These are phyloP conservation scores for Scomber colias DNA, from an alignment of 2,113 vertebrate species.

Conservation along the genomic window DNA sequence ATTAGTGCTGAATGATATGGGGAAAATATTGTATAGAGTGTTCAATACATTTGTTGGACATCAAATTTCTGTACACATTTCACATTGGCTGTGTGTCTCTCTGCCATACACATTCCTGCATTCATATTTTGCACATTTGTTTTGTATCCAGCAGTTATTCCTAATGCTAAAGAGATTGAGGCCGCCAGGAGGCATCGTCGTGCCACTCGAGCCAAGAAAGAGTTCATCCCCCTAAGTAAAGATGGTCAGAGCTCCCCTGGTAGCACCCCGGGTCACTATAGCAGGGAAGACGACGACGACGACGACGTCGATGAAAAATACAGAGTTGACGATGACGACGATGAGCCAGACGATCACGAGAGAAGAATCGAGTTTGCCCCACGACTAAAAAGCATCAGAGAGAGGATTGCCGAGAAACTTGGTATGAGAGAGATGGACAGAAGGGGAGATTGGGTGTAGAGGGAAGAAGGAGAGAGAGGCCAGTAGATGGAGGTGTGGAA, in stretches of 20 bases:
- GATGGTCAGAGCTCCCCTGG: slow-evolving; percentile 53
- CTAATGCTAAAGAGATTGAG: slow-evolving; percentile 78
- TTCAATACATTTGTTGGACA: neutral
- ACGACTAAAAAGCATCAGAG: slow-evolving; percentile 85
- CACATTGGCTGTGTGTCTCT: neutral
- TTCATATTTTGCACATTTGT: neutral
- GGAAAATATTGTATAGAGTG: too few species aligned
- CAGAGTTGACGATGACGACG: slow-evolving; percentile 73
- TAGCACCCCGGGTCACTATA: slow-evolving; percentile 65
- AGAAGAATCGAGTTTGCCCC: slow-evolving; percentile 88
- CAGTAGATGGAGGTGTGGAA: too few species aligned
- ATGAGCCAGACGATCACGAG: slow-evolving; percentile 87
- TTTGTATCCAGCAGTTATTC: slow-evolving; percentile 82
- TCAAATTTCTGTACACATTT: neutral
- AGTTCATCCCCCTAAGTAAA: slow-evolving; percentile 87
- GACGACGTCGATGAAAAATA: slow-evolving; percentile 64
- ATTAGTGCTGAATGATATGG: too few species aligned
- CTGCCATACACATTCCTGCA: neutral
- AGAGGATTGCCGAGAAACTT: slow-evolving; percentile 89
- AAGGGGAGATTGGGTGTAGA: too few species aligned
- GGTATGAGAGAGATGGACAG: slow-evolving; percentile 77
- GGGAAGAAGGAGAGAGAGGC: too few species aligned
- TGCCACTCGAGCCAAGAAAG: slow-evolving; percentile 78
- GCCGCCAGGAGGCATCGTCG: slow-evolving; percentile 86
- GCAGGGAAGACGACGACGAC: slow-evolving; percentile 43